Percentiles rank a stretch among this genome's conserved stretches.
Conservation (phyloP, 2,113 vertebrate genomes). For the Sinosuthora webbiana region DNA sequence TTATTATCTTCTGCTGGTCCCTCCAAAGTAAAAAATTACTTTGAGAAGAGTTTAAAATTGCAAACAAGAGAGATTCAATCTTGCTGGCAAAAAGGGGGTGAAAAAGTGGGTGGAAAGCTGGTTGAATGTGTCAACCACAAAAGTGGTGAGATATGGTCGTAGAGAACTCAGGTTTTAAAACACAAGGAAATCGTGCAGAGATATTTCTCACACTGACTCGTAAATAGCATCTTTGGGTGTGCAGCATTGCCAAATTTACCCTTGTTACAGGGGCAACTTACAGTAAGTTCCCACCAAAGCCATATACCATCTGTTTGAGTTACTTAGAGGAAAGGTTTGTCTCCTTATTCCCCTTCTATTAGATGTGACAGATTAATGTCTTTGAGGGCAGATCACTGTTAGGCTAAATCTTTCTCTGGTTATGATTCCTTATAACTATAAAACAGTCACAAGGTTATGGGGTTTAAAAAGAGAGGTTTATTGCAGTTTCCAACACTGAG, state of each 20-base stretch:
- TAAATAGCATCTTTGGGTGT: not conserved
- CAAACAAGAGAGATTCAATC: not conserved
- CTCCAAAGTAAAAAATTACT: not conserved
- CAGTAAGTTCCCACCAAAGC: not conserved
- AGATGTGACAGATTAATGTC: conserved; percentile 50
- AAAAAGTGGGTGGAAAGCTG: conserved; percentile 22
- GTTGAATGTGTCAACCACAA: conserved; percentile 35
- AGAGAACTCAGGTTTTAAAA: not conserved
- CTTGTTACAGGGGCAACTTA: not conserved
- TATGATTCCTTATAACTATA: conserved; percentile 58
- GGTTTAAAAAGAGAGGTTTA: conserved; percentile 55
- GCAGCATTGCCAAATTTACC: not conserved
- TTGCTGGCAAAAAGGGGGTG: not conserved
- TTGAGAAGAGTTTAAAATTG: not conserved
- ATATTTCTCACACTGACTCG: not conserved
- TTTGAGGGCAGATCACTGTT: conserved; percentile 50
- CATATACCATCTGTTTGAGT: not conserved
- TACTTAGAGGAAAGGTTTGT: not conserved
- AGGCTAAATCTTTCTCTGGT: conserved; percentile 41
- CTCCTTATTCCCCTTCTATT: conserved; percentile 33
- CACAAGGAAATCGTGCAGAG: not conserved
- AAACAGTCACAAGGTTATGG: conserved; percentile 51
- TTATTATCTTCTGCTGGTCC: not conserved
- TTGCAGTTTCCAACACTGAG: conserved; percentile 21
- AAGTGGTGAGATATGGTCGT: not conserved